These are phyloP conservation scores for Limnothrissa miodon DNA, from an alignment of 2,113 vertebrate genomes.

Conservation along the genomic window DNA sequence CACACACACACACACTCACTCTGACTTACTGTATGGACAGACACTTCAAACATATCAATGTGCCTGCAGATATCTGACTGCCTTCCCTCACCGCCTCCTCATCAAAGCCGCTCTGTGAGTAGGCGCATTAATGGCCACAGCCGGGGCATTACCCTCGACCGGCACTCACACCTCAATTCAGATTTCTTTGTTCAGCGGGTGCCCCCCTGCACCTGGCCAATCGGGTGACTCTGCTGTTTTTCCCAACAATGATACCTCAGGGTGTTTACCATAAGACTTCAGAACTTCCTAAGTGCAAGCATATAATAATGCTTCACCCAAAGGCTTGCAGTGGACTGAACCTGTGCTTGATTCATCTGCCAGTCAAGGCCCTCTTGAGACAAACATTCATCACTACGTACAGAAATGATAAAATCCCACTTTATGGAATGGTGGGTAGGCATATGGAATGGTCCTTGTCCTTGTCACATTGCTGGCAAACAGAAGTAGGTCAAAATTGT, in stretches of 20 bases:
- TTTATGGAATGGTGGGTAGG: not conserved
- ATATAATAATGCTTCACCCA: constrained; percentile 20
- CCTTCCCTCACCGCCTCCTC: constrained; percentile 27
- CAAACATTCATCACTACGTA: not conserved
- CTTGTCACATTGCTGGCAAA: not conserved
- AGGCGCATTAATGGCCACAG: constrained; percentile 36
- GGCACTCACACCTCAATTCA: constrained; percentile 32
- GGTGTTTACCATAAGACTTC: constrained; percentile 49
- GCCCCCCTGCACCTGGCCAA: constrained; percentile 27
- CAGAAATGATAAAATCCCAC: not conserved
- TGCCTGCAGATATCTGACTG: constrained; percentile 32
- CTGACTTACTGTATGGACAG: not conserved
- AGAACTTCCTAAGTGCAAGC: constrained; percentile 28
- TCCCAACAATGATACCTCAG: constrained; percentile 36
- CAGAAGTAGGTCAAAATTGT: not conserved
- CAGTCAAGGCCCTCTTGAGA: not conserved
- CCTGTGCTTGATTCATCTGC: not conserved
- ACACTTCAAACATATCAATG: constrained; percentile 32
- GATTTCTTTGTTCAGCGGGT: constrained; percentile 39
- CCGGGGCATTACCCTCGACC: constrained; percentile 40
- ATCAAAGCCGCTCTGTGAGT: constrained; percentile 33
- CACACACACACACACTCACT: not conserved
- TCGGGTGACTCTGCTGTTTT: constrained; percentile 42
- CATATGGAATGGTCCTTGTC: not conserved
- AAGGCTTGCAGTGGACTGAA: not conserved